Evolutionary conservation across 2,113 vertebrate genomes (phyloP).

Genomic region (Potamarius usumacintae): DNA sequence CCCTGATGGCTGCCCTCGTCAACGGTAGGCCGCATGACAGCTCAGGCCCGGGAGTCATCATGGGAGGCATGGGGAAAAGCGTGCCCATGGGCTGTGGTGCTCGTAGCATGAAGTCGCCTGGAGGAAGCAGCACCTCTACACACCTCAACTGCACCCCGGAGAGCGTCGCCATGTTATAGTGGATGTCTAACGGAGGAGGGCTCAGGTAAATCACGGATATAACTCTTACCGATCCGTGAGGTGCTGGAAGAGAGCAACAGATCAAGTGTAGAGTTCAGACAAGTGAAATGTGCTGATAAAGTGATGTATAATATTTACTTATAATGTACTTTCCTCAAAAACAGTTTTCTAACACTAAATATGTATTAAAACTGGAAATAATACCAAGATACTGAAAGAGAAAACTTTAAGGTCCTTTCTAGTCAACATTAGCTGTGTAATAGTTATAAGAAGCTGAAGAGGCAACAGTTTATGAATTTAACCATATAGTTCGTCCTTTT

Average conservation of each 20-base stretch:
- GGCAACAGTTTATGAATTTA: neutral
- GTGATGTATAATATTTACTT: too few relatives aligned
- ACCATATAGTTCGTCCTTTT: neutral
- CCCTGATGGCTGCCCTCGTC: constrained; percentile 82
- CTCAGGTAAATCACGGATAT: constrained; percentile 1
- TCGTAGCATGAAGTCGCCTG: constrained; percentile 82
- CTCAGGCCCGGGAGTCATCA: constrained; percentile 65
- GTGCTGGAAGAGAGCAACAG: constrained; percentile 4
- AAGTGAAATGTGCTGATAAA: neutral
- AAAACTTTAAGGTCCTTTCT: neutral
- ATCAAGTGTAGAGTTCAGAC: neutral
- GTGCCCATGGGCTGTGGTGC: constrained; percentile 66
- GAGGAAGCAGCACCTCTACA: constrained; percentile 83
- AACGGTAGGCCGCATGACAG: constrained; percentile 58
- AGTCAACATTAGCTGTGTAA: neutral
- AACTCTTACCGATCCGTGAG: neutral
- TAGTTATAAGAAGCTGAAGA: neutral
- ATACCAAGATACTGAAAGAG: neutral
- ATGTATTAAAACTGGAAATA: neutral
- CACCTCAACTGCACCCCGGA: constrained; percentile 89
- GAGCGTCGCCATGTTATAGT: constrained; percentile 84
- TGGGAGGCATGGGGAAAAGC: constrained; percentile 64
- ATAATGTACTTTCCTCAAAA: constrained; percentile 6
- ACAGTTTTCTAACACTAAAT: constrained; percentile 7
- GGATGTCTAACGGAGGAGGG: neutral